Conservation (phyloP, 2,113 vertebrate species). For the Chloebia gouldiae region DNA sequence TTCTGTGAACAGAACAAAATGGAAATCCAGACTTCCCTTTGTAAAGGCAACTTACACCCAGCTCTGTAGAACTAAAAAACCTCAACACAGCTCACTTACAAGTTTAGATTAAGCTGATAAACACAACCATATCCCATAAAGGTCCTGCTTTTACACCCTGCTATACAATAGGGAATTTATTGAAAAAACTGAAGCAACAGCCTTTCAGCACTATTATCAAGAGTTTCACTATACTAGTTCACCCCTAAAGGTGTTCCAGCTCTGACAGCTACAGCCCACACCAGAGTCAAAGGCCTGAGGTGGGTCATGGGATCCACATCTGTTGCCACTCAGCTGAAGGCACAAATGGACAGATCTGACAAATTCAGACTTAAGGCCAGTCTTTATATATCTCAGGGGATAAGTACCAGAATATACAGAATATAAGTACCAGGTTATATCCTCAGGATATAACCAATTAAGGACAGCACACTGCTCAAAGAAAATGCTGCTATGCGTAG, state of each 20-base stretch:
- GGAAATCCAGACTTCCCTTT: not conserved
- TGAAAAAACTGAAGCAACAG: not conserved
- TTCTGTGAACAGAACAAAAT: not conserved
- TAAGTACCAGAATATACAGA: not conserved
- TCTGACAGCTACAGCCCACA: not conserved
- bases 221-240: not conserved
- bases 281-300: not conserved
- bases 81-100: not conserved
- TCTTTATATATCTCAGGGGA: not conserved
- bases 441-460: not conserved
- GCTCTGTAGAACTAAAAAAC: not conserved
- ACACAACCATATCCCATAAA: not conserved
- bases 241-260: not conserved
- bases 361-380: not conserved
- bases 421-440: too few species aligned
- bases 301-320: not conserved
- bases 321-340: not conserved
- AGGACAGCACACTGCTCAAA: not conserved
- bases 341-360: not conserved
- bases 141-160: not conserved
- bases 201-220: not conserved
- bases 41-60: not conserved
- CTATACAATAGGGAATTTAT: not conserved
- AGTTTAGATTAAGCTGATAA: not conserved
- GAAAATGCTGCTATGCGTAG: not conserved